Base-by-base conservation (phyloP, 2,113 vertebrate genomes). In the Petaurus breviceps region DNA sequence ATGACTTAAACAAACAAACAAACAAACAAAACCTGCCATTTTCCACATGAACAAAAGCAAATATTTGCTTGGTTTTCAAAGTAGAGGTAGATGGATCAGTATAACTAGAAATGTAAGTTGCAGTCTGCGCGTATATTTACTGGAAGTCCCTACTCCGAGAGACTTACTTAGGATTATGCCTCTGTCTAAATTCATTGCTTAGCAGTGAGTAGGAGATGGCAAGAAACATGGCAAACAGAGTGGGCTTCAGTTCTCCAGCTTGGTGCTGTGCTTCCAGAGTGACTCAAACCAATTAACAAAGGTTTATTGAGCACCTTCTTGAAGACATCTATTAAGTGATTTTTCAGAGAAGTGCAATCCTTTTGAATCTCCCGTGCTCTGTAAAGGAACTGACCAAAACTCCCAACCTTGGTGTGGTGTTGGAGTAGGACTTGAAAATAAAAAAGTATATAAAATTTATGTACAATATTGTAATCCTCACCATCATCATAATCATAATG, bases 91-190 rank as follows among this genome's bases (percentile, higher is more conserved):
- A 95, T 54, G 52, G 57, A 92, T 1, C 51, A 90, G 51, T 89
- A 93, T 90, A 61, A 93, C n/a, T n/a, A 37, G 46, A 91, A 93
- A 43, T 49, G 89, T 92, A 43, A 50, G 0, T 95, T 55, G 28
- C 31, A 84, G 9, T 84, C 37, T 43, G 19, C 26, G 19, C 26
- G 12, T 89, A 46, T 94, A 26, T 26, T 94, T 96, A 92, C 77
- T 92, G 51, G 43, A 94, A 93, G 57, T 91, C 52, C 22, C 43
- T 95, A 16, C 93, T 96, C 49, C 37, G 77, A n/a, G 92, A 89
- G 77, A 95, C 8, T 50, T 57, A 55, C 22, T 37, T 51, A 26
- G 90, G 37, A n/a, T 68, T 47, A 90, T 93, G 57, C 43, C 61
- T 77, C 49, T 28, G 84, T 77, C 91, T 43, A 90, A 46, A 49